Evolutionary conservation across 2,113 vertebrate species (phyloP).

Genomic region (Monopterus albus): DNA sequence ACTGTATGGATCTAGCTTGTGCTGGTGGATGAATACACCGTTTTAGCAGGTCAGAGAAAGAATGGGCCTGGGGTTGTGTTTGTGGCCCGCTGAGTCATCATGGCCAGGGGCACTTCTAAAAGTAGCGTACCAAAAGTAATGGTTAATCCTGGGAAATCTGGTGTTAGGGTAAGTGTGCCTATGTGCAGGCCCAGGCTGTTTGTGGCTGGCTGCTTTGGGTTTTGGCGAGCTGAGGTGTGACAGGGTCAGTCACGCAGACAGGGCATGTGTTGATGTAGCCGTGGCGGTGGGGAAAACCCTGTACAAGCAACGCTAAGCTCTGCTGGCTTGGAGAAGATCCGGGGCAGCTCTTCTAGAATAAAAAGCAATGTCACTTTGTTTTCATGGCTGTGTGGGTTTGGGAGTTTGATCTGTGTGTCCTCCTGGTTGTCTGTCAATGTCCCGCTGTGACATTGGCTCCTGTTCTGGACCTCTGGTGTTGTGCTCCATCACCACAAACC

Average conservation of each 20-base stretch:
- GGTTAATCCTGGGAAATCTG: slow-evolving; percentile 74
- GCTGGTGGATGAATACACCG: slow-evolving; percentile 73
- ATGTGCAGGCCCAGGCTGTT: slow-evolving; percentile 51
- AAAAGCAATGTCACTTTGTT: slow-evolving; percentile 55
- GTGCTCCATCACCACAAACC: slow-evolving; percentile 30
- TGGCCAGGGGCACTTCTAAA: slow-evolving; percentile 65
- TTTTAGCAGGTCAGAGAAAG: slow-evolving; percentile 50
- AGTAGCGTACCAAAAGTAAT: slow-evolving; percentile 65
- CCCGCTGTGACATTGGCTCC: slow-evolving; percentile 28
- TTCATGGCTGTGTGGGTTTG: slow-evolving; percentile 41
- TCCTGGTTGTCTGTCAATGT: slow-evolving; percentile 27
- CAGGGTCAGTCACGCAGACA: slow-evolving; percentile 75
- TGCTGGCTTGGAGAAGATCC: slow-evolving; percentile 71
- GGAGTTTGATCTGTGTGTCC: slow-evolving; percentile 40
- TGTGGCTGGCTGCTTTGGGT: slow-evolving; percentile 58
- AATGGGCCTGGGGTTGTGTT: slow-evolving; percentile 63
- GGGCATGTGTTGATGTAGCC: slow-evolving; percentile 71
- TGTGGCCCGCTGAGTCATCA: slow-evolving; percentile 75
- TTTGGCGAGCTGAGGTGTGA: slow-evolving; percentile 72
- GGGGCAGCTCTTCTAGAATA: slow-evolving; percentile 65
- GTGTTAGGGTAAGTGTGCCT: slow-evolving; percentile 75
- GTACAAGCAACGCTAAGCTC: slow-evolving; percentile 73
- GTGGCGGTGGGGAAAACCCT: slow-evolving; percentile 67
- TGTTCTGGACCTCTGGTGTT: slow-evolving; percentile 35
- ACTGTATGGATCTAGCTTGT: slow-evolving; percentile 66